A percentile compares a stretch with the other conserved stretches of the same genome.
These are phyloP conservation scores for Amphipoea oculea DNA, from an alignment of 2,888 invertebrate genomes.

Conservation along the genomic window DNA sequence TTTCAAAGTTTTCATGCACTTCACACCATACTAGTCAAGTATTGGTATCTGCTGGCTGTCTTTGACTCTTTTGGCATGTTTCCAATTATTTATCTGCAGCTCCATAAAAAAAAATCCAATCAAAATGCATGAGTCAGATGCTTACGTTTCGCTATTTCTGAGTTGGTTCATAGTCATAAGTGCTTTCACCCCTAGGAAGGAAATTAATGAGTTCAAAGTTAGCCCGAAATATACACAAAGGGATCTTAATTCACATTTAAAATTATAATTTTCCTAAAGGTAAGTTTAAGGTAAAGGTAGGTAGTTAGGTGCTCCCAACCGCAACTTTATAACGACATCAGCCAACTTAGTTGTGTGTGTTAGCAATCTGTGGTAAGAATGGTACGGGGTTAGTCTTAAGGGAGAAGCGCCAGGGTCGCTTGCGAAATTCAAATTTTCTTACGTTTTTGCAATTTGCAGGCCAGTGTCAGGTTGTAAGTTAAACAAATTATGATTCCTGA, in stretches of 20 bases:
- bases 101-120: background rate
- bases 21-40: background rate
- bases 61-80: background rate
- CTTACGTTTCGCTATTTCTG: background rate
- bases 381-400: constrained; percentile 2
- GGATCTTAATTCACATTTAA: background rate
- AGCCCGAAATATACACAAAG: background rate
- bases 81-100: background rate
- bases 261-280: constrained; percentile 13
- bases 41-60: background rate
- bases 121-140: background rate
- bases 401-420: background rate
- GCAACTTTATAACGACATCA: constrained; percentile 30
- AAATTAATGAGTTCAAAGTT: constrained; percentile 14
- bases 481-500: too few species aligned
- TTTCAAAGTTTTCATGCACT: background rate
- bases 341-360: background rate
- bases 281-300: constrained; percentile 9
- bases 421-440: background rate
- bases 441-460: background rate
- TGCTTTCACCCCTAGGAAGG: background rate
- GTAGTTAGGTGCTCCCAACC: constrained; percentile 25
- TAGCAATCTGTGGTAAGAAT: constrained; percentile 1
- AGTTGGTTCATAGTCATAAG: background rate
- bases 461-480: too few species aligned